These are phyloP conservation scores for Chloroceryle amazona DNA, from an alignment of 2,797 vertebrate genomes.

Conservation along the genomic window DNA sequence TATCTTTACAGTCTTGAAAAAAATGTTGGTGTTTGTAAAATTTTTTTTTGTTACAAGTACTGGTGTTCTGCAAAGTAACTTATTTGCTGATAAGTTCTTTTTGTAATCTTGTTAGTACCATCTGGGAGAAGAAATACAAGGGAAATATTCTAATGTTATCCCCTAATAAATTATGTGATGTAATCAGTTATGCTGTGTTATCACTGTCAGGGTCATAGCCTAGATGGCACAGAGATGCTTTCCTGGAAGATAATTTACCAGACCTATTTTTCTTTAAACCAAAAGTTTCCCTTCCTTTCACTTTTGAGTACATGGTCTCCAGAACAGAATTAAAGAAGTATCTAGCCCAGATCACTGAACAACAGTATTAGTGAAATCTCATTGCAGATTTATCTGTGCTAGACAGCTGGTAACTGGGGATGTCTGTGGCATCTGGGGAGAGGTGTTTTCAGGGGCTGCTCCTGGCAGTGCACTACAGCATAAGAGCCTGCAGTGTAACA, in stretches of 20 bases:
- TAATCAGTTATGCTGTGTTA: background rate
- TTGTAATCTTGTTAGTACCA: background rate
- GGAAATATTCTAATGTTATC: background rate
- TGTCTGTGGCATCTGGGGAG: background rate
- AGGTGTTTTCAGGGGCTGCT: background rate
- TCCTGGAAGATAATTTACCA: background rate
- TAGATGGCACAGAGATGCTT: background rate
- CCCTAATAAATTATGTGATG: background rate
- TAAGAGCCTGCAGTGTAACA: background rate
- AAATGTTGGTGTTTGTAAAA: background rate
- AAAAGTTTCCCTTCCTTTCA: background rate
- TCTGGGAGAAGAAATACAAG: background rate
- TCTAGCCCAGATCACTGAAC: background rate
- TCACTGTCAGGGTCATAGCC: background rate
- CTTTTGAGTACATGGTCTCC: background rate
- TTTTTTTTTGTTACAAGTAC: background rate
- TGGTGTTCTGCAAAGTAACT: background rate
- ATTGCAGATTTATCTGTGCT: background rate
- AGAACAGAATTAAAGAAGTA: background rate
- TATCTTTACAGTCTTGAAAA: background rate
- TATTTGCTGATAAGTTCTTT: background rate
- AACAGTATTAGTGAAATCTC: background rate
- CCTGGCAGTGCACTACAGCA: accelerated
- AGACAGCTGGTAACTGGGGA: background rate
- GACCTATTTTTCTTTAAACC: background rate